These are phyloP conservation scores for Acholoe squamosa DNA, from an alignment of 2,888 invertebrate genomes.

Conservation along the genomic window DNA sequence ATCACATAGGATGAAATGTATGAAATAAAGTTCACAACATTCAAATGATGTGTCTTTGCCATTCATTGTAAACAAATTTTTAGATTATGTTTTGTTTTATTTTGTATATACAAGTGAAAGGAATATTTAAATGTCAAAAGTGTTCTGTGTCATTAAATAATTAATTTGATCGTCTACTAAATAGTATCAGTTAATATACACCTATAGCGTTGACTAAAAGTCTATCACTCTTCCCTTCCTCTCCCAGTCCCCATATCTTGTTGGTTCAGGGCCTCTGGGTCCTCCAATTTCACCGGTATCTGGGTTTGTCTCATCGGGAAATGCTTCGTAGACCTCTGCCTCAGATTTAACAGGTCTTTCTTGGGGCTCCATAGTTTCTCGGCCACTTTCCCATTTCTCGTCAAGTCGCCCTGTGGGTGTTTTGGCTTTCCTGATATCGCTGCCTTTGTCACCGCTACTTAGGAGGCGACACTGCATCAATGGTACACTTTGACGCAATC, in stretches of 20 bases:
- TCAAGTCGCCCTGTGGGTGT: slow-evolving; percentile 88
- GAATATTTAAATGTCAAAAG: no score
- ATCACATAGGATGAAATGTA: no score
- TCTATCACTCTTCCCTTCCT: slow-evolving; percentile 95
- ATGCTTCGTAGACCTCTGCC: slow-evolving; percentile 91
- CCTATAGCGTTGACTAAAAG: slow-evolving; percentile 18
- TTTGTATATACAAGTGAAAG: no score
- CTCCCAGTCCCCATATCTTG: slow-evolving; percentile 99
- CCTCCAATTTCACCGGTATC: slow-evolving; percentile 97
- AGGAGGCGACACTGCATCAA: neutral
- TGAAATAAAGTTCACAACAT: no score
- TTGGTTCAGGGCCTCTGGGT: slow-evolving; percentile 98
- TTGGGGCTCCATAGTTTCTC: slow-evolving; percentile 88
- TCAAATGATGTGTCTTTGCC: no score
- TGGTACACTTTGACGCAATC: neutral
- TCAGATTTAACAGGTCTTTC: slow-evolving; percentile 80
- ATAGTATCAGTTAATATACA: no score
- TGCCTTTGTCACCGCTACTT: neutral
- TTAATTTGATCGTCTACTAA: no score
- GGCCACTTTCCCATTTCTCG: slow-evolving; percentile 85
- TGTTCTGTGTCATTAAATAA: no score
- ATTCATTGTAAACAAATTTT: no score
- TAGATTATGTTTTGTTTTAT: no score
- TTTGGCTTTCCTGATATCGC: slow-evolving; percentile 85
- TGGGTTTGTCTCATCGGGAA: slow-evolving; percentile 95